Percentiles rank a stretch among this genome's conserved stretches.
These are phyloP conservation scores for Calidris pugnax DNA, from an alignment of 2,113 vertebrate genomes.

Conservation along the genomic window DNA sequence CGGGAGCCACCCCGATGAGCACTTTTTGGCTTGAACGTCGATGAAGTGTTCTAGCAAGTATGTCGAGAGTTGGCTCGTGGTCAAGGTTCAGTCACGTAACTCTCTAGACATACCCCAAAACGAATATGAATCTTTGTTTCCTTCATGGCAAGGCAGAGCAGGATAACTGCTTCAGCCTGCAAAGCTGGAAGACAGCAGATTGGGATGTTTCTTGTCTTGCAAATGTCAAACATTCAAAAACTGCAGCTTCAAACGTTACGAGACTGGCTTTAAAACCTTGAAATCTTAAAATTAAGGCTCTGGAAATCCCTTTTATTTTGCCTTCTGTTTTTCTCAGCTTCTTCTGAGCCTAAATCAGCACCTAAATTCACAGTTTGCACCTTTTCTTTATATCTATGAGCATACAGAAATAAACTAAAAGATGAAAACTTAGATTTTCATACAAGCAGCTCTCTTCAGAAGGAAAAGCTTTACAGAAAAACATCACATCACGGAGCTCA, in stretches of 20 bases:
- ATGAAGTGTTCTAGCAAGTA: background rate
- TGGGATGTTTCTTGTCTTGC: background rate
- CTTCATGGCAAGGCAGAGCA: background rate
- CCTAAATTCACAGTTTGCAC: background rate
- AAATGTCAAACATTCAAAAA: background rate
- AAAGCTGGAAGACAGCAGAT: background rate
- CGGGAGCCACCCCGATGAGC: background rate
- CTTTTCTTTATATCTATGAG: background rate
- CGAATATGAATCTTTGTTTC: background rate
- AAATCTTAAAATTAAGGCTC: background rate
- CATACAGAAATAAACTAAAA: background rate
- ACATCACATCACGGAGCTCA: background rate
- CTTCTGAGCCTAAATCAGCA: background rate
- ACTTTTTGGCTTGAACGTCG: background rate
- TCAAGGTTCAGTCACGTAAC: background rate
- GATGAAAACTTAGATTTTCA: background rate
- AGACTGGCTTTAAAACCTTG: background rate
- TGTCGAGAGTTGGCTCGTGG: background rate
- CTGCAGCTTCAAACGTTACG: background rate
- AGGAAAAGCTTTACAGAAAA: background rate
- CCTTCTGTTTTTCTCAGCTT: background rate
- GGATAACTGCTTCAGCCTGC: background rate
- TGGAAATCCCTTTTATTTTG: background rate
- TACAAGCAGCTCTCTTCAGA: background rate
- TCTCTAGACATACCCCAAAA: background rate